Evolutionary conservation across 2,888 invertebrate species (phyloP).

Genomic region (Sylvicola fuscatus): DNA sequence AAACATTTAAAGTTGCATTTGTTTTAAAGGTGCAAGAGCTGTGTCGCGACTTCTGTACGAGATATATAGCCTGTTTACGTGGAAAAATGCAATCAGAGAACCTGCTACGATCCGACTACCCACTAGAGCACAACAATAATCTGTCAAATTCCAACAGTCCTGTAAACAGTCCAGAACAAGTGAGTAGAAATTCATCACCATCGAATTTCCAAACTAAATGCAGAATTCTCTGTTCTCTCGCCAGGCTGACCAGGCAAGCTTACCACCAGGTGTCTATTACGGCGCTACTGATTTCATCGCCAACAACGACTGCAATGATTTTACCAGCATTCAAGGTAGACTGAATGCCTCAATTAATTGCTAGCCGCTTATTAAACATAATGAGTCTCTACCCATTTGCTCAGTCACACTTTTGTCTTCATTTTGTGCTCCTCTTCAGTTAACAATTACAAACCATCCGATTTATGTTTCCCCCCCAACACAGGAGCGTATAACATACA

Average conservation of each 20-base stretch:
- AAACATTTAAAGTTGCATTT: not conserved
- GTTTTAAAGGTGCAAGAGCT: conserved; percentile 61
- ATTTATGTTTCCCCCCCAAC: no score
- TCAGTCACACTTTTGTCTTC: not conserved
- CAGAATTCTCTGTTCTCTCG: no score
- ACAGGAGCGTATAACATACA: no score
- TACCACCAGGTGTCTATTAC: conserved; percentile 8
- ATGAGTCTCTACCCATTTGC: no score
- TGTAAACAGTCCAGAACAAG: conserved; percentile 13
- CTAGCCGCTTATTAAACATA: no score
- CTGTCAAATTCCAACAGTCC: conserved; percentile 30
- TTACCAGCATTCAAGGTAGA: conserved; percentile 9
- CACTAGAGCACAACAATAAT: conserved; percentile 25
- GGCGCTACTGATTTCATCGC: conserved; percentile 8
- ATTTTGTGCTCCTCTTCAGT: not conserved
- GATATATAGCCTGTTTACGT: conserved; percentile 79
- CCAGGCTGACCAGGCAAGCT: not conserved
- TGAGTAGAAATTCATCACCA: no score
- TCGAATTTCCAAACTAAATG: no score
- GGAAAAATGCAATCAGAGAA: conserved; percentile 83
- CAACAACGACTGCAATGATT: conserved; percentile 8
- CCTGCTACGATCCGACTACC: conserved; percentile 56
- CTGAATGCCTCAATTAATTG: no score
- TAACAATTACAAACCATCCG: not conserved
- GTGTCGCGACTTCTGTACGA: conserved; percentile 85